Percentiles rank a stretch among this genome's conserved stretches.
These are phyloP conservation scores for Venturia canescens DNA, from an alignment of 1,140 invertebrate genomes.

Conservation along the genomic window DNA sequence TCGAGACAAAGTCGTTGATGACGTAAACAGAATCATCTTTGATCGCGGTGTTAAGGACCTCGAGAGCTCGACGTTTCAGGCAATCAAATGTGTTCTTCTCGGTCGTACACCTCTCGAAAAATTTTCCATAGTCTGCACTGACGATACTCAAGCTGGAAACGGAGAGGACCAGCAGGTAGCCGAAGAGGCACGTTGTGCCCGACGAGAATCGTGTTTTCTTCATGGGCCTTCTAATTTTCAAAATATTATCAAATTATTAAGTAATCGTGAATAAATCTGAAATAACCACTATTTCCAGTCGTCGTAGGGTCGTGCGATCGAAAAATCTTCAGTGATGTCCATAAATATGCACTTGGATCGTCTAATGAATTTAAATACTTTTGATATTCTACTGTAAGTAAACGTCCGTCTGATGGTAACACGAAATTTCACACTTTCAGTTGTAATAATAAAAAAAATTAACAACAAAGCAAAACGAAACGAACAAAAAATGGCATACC, in stretches of 20 bases:
- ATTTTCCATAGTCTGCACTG: constrained; percentile 64
- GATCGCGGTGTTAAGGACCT: constrained; percentile 77
- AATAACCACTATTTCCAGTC: not conserved
- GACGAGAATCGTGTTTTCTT: constrained; percentile 21
- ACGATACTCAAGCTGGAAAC: not conserved
- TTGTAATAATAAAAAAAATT: not conserved
- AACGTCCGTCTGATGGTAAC: no score
- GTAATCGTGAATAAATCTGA: not conserved
- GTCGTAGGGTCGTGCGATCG: no score
- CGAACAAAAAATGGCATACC: constrained; percentile 19
- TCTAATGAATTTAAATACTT: no score
- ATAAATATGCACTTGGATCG: no score
- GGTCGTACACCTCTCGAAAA: constrained; percentile 70
- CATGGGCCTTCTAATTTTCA: constrained; percentile 18
- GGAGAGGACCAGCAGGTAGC: constrained; percentile 44
- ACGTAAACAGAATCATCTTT: constrained; percentile 78
- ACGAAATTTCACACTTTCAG: not conserved
- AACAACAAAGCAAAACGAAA: constrained; percentile 2
- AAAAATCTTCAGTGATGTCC: no score
- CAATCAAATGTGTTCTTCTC: constrained; percentile 77
- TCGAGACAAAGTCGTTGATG: constrained; percentile 78
- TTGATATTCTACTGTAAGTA: no score
- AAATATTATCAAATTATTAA: constrained; percentile 13
- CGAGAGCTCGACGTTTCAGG: constrained; percentile 76
- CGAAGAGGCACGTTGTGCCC: constrained; percentile 48